Base-by-base conservation (phyloP, 2,888 invertebrate genomes). In the Carabus problematicus region DNA sequence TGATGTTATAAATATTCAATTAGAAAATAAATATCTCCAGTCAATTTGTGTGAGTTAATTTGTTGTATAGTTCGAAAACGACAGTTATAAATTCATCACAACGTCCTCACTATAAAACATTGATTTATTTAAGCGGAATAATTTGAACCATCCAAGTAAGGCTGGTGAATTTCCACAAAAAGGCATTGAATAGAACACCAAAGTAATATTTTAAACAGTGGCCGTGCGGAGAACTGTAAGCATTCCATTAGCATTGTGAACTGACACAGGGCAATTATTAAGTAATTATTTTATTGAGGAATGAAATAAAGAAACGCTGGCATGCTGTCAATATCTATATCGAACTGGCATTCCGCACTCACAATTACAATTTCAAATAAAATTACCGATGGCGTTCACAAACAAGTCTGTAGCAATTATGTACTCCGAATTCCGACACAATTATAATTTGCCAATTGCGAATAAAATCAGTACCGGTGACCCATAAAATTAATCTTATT, bases 221-320 rank as follows among this genome's bases (percentile, higher is more conserved):
- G 40, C 54, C 63, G 43, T 16, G 40, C 63, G 52, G 19, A 55
- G 43, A 56, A 55, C 55, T 55, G 12, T 47, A 64, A 29, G 56
- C 58, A 64, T 64, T 56, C 64, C 58, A 43, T 64, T 64, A 64
- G 64, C 64, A 58, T 56, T 64, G 64, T 64, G 40, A 64, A 45
- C 64, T 64, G 64, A 64, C 64, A 43, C 64, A 64, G 56, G 43
- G 56, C 64, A 64, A 64, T 64, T 64, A 64, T 64, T 63, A 54
- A 63, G 64, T 56, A 64, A 64, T 64, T 64, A 64, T 64, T 64
- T 64, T 56, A 58, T 64, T 64, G 64, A 58, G 58, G 58, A 64
- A 56, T 56, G 64, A 45, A 47, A 43, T 42, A 43, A 64, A 64
- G 64, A 64, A 56, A 64, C 47, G 0, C 6, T n/a, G 49, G 29